Percentiles rank a stretch among this genome's conserved stretches.
phyloP scores from a whole-genome alignment of 2,113 vertebrate species.

The Megaceryle torquata region DNA sequence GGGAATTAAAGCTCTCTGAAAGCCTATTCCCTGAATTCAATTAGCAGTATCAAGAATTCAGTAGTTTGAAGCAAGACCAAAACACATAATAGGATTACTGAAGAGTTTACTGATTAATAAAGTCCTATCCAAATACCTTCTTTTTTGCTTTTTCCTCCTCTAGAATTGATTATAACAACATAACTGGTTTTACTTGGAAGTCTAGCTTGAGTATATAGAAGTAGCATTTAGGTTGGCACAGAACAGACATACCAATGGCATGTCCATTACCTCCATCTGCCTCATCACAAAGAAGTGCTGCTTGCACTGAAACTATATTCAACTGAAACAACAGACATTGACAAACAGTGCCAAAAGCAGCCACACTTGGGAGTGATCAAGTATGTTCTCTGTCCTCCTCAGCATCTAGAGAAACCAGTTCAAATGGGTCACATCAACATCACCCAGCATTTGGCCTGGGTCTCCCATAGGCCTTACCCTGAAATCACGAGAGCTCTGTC shows the following conservation, averaged over 20 bases:
- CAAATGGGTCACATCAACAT: not conserved
- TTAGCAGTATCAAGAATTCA: not conserved
- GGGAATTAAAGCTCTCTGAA: constrained; percentile 3
- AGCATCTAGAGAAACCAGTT: not conserved
- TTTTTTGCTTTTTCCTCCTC: not conserved
- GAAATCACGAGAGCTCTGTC: rapidly evolving
- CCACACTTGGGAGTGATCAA: not conserved
- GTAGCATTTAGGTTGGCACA: not conserved
- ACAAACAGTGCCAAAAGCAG: not conserved
- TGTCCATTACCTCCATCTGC: not conserved
- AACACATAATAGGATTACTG: not conserved
- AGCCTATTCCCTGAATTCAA: not conserved
- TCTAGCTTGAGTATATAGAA: not conserved
- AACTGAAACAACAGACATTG: not conserved
- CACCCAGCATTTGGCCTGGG: not conserved
- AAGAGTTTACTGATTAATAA: not conserved
- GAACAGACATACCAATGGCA: not conserved
- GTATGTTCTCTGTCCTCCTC: too few relatives aligned
- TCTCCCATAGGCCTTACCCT: not conserved
- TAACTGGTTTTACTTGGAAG: not conserved
- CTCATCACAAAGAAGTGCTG: not conserved
- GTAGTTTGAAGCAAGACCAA: not conserved
- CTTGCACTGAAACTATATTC: not conserved
- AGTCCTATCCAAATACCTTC: not conserved
- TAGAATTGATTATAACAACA: not conserved